These are phyloP conservation scores for Chirona hameri DNA, from an alignment of 2,888 invertebrate genomes.

Conservation along the genomic window DNA sequence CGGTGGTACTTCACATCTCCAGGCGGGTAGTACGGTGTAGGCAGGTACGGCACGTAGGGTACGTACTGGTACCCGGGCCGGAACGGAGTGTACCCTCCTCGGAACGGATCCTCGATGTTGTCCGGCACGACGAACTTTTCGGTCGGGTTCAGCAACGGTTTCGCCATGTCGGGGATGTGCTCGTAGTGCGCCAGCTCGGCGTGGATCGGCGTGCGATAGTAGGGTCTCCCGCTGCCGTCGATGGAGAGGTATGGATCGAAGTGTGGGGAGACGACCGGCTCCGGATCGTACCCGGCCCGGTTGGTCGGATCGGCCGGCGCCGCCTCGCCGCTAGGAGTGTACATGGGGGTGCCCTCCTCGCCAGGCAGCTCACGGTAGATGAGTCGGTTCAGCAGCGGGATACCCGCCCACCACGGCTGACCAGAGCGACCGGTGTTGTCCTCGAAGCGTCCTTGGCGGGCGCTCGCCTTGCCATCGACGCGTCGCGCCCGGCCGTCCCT, in stretches of 20 bases:
- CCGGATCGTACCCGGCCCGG: background rate
- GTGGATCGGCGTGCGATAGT: background rate
- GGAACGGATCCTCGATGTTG: background rate
- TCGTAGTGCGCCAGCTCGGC: background rate
- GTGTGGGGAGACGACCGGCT: too few relatives aligned
- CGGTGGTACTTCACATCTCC: background rate
- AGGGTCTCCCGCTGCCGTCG: background rate
- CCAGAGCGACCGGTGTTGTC: background rate
- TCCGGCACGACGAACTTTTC: background rate
- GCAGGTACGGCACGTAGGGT: background rate
- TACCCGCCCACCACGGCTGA: background rate
- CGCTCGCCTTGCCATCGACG: background rate
- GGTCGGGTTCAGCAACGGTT: conserved; percentile 11
- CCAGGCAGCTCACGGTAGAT: background rate
- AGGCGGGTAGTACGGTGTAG: background rate
- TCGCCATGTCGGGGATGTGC: background rate
- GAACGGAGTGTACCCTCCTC: background rate
- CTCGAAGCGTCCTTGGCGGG: background rate
- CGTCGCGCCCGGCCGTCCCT: background rate
- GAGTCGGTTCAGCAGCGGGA: background rate
- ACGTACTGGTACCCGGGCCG: background rate
- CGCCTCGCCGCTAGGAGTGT: background rate
- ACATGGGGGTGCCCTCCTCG: background rate
- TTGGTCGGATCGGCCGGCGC: background rate
- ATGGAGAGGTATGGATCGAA: background rate